Conservation (phyloP, 2,888 invertebrate species). For the Steinernema scapterisci region DNA sequence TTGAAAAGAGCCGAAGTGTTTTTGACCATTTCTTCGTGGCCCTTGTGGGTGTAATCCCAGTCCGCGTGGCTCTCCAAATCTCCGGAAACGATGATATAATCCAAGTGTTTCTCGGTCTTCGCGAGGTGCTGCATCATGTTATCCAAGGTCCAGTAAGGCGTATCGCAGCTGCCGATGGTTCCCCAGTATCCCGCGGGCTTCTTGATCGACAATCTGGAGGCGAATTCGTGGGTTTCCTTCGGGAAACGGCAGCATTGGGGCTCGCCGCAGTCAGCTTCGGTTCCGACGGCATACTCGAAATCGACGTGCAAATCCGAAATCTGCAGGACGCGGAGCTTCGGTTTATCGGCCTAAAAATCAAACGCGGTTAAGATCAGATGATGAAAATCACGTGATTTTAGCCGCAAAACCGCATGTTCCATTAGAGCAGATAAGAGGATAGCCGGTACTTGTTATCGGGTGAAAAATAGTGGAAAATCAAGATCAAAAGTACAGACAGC, state of each 20-base stretch:
- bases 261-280: constrained; percentile 89
- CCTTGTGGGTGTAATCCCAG: constrained; percentile 55
- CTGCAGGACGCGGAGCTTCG: constrained; percentile 55
- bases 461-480: too few relatives aligned
- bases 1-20: constrained; percentile 55
- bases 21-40: constrained; percentile 49
- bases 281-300: constrained; percentile 65
- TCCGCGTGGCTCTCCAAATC: constrained; percentile 59
- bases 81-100: constrained; percentile 60
- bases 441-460: too few relatives aligned
- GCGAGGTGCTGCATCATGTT: constrained; percentile 57
- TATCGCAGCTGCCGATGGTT: constrained; percentile 56
- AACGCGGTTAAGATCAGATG: too few relatives aligned
- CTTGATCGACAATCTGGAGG: constrained; percentile 39
- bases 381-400: neutral
- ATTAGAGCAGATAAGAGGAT: too few relatives aligned
- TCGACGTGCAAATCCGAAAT: constrained; percentile 61
- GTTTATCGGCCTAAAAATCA: constrained; percentile 43
- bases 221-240: constrained; percentile 33
- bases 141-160: constrained; percentile 57
- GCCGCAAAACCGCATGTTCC: neutral
- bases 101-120: constrained; percentile 48
- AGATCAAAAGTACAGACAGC: too few relatives aligned
- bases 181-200: constrained; percentile 44
- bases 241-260: constrained; percentile 82